Evolutionary conservation across 2,888 invertebrate species (phyloP).

Genomic region (Julus scanicus): DNA sequence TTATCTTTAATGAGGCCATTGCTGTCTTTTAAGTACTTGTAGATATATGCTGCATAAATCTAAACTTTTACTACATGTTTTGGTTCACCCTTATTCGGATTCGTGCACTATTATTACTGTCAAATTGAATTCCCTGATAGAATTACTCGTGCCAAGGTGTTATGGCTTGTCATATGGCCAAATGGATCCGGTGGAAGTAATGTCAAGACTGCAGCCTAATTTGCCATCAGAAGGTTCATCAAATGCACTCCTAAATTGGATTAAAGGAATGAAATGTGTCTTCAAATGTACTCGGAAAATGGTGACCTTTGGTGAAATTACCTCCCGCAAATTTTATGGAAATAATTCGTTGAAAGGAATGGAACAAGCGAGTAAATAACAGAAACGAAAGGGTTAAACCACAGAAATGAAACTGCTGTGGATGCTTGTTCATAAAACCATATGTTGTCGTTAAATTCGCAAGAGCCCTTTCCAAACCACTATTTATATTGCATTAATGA

Average conservation of each 20-base stretch:
- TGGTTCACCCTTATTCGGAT: conserved; percentile 37
- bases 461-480: too few relatives aligned
- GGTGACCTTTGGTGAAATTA: background rate
- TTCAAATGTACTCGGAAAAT: background rate
- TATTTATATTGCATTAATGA: background rate
- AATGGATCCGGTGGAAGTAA: conserved; percentile 40
- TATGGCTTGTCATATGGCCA: conserved; percentile 8
- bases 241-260: conserved; percentile 9
- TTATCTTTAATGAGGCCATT: conserved; percentile 47
- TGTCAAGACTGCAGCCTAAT: conserved; percentile 35
- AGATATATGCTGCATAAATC: conserved; percentile 45
- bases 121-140: conserved; percentile 45
- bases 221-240: conserved; percentile 30
- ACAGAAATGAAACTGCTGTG: background rate
- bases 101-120: conserved; percentile 37
- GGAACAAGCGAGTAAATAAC: background rate
- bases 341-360: background rate
- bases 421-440: background rate
- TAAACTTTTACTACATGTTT: conserved; percentile 45
- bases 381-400: background rate
- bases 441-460: background rate
- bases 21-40: conserved; percentile 43
- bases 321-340: background rate
- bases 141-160: conserved; percentile 37
- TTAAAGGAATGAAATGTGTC: conserved; percentile 10